These are phyloP conservation scores for Conops quadrifasciatus DNA, from an alignment of 2,888 invertebrate genomes.

Conservation along the genomic window DNA sequence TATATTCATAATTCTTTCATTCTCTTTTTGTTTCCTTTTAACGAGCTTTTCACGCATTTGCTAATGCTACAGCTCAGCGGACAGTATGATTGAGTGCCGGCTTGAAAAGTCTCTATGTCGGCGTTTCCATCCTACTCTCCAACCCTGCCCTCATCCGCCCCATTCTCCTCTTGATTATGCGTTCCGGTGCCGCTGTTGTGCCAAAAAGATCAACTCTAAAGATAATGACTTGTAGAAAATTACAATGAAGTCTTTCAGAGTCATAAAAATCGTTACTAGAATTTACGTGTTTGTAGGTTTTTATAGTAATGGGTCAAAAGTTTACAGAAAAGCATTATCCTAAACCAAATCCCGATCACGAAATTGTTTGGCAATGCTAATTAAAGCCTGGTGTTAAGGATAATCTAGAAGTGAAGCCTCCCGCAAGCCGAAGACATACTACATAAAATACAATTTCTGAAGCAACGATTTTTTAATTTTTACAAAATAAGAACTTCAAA, in stretches of 20 bases:
- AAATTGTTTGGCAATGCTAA: no score
- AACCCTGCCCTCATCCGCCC: neutral
- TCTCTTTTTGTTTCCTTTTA: slow-evolving; percentile 14
- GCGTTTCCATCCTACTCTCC: neutral
- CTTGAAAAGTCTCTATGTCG: neutral
- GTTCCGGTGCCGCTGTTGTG: slow-evolving; percentile 12
- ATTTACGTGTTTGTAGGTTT: slow-evolving; percentile 55
- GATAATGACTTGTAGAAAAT: slow-evolving; percentile 17
- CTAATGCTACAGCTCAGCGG: slow-evolving; percentile 13
- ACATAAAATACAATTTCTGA: no score
- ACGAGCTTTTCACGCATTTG: slow-evolving; percentile 7
- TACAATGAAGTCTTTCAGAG: slow-evolving; percentile 1
- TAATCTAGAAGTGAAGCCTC: no score
- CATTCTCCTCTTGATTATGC: neutral
- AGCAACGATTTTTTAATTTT: no score
- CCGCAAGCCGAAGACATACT: no score
- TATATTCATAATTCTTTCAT: slow-evolving; percentile 1
- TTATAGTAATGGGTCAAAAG: slow-evolving; percentile 15
- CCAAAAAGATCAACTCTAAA: slow-evolving; percentile 29
- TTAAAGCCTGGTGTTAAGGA: no score
- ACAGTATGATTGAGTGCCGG: slow-evolving; percentile 2
- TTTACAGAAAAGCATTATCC: neutral
- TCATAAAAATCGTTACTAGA: slow-evolving; percentile 54
- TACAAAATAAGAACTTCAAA: no score
- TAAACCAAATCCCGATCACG: no score